phyloP scores from a whole-genome alignment of 2,888 invertebrate species.

The Cremastinae sp. region DNA sequence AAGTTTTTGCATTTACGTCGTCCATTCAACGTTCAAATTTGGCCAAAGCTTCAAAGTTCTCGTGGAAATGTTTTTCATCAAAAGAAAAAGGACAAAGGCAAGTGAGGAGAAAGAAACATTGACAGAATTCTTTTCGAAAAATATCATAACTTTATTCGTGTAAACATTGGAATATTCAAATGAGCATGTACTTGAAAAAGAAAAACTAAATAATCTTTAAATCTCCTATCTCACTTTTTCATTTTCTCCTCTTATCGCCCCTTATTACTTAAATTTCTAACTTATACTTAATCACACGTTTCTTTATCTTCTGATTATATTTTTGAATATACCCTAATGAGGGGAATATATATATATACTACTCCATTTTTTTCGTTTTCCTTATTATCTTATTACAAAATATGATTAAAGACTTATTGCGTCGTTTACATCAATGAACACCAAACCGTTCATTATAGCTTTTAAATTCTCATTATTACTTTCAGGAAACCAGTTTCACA shows the following conservation, averaged over 20 bases:
- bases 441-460: slow-evolving; percentile 30
- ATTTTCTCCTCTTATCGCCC: slow-evolving; percentile 17
- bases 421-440: slow-evolving; percentile 41
- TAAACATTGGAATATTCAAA: slow-evolving; percentile 65
- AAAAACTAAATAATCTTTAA: slow-evolving; percentile 31
- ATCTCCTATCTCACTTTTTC: slow-evolving; percentile 32
- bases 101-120: slow-evolving; percentile 14
- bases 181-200: slow-evolving; percentile 61
- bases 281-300: slow-evolving; percentile 55
- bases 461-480: neutral
- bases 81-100: neutral
- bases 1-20: too few species aligned
- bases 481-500: too few species aligned
- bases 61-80: too few species aligned
- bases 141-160: slow-evolving; percentile 65
- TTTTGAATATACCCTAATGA: slow-evolving; percentile 17
- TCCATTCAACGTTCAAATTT: too few species aligned
- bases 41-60: too few species aligned
- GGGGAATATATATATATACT: slow-evolving; percentile 36
- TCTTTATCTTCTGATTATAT: slow-evolving; percentile 16
- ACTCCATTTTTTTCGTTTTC: slow-evolving; percentile 11
- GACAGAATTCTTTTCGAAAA: slow-evolving; percentile 57
- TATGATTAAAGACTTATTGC: slow-evolving; percentile 51
- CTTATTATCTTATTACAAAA: slow-evolving; percentile 20
- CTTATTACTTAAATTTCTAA: slow-evolving; percentile 34